Evolutionary conservation across 2,113 vertebrate species (phyloP).

Genomic region (Steatornis caripensis): DNA sequence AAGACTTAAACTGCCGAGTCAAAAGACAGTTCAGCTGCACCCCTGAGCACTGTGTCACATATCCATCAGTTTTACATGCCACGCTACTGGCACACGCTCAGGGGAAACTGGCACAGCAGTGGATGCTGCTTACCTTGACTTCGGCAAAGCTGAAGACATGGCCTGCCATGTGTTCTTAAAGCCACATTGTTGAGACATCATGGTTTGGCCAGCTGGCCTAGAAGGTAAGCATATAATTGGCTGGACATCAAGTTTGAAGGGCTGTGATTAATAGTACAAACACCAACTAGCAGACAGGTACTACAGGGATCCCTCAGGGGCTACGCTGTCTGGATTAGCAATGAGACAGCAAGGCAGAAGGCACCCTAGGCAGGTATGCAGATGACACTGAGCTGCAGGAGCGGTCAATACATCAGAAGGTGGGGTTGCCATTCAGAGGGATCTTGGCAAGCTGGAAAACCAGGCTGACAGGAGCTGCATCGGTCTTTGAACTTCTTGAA

Average conservation of each 20-base stretch:
- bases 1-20: background rate
- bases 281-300: background rate
- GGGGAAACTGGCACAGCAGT: background rate
- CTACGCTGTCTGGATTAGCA: background rate
- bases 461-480: background rate
- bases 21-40: background rate
- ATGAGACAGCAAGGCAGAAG: background rate
- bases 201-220: background rate
- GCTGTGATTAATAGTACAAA: background rate
- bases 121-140: background rate
- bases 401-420: background rate
- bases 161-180: background rate
- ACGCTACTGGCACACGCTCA: background rate
- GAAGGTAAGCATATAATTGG: background rate
- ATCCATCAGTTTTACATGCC: background rate
- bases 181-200: background rate
- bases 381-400: background rate
- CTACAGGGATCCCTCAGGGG: background rate
- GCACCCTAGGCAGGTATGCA: background rate
- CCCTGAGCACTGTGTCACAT: background rate
- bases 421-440: background rate
- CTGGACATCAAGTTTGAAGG: background rate
- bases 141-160: background rate
- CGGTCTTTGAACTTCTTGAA: background rate
- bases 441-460: background rate